Evolutionary conservation across 2,797 vertebrate genomes (phyloP).

Genomic region (Peromyscus attwateri): DNA sequence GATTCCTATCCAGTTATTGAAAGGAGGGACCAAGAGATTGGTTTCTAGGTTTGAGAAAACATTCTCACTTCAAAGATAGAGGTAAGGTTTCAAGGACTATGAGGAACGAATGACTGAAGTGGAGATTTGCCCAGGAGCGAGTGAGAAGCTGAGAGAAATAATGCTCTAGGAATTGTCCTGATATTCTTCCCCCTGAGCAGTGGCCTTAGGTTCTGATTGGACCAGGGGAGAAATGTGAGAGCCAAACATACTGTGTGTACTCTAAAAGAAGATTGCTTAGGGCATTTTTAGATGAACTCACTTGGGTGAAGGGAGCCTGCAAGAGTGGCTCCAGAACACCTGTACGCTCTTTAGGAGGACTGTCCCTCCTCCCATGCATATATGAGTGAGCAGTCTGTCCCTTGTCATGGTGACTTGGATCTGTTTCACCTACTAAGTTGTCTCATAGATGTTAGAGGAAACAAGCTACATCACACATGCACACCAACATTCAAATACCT

Average conservation of each 20-base stretch:
- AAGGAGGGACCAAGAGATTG: neutral
- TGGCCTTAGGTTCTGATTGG: neutral
- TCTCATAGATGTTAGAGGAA: neutral
- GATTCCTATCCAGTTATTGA: neutral
- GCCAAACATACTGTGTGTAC: neutral
- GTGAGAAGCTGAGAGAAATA: neutral
- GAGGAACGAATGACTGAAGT: neutral
- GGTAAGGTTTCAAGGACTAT: neutral
- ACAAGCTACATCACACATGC: neutral
- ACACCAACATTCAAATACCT: neutral
- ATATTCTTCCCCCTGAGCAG: accelerated
- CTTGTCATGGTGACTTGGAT: neutral
- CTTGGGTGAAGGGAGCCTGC: neutral
- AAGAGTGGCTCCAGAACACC: neutral
- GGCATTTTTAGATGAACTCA: neutral
- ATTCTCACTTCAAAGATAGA: neutral
- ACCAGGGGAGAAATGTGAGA: neutral
- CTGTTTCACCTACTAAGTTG: neutral
- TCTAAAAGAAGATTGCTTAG: too few relatives aligned
- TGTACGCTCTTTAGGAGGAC: neutral
- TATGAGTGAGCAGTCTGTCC: accelerated
- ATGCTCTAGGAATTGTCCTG: neutral
- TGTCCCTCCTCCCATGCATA: accelerated
- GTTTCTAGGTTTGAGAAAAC: neutral
- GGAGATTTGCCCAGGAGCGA: neutral